phyloP scores from a whole-genome alignment of 2,797 vertebrate species.

The Anolis apletophallus region DNA sequence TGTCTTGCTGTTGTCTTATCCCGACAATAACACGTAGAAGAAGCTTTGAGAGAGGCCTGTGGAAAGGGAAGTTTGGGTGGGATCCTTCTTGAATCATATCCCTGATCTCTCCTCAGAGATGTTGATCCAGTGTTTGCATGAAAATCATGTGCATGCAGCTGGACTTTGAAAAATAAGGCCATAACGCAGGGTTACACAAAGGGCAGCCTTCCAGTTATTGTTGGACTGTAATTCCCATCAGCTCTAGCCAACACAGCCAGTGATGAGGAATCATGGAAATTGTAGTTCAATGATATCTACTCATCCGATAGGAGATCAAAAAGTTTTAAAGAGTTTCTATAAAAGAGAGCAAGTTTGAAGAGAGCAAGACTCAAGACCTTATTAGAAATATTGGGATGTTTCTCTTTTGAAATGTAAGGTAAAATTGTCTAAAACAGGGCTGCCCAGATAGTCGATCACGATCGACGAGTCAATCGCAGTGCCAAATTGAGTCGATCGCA shows the following conservation, averaged over 20 bases:
- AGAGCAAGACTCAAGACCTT: not conserved
- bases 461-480: too few relatives aligned
- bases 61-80: not conserved
- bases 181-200: not conserved
- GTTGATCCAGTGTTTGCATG: not conserved
- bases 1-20: too few relatives aligned
- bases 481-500: too few relatives aligned
- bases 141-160: not conserved
- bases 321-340: not conserved
- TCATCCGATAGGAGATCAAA: too few relatives aligned
- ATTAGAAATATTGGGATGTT: not conserved
- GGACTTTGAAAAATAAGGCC: not conserved
- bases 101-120: not conserved
- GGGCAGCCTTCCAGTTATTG: too few relatives aligned
- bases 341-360: not conserved
- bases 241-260: too few relatives aligned
- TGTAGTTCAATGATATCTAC: too few relatives aligned
- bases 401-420: not conserved
- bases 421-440: too few relatives aligned
- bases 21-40: too few relatives aligned
- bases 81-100: not conserved
- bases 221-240: too few relatives aligned
- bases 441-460: too few relatives aligned
- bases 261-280: too few relatives aligned
- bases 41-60: not conserved